These are phyloP conservation scores for Magallana angulata DNA, from an alignment of 1,140 invertebrate genomes.

Conservation along the genomic window DNA sequence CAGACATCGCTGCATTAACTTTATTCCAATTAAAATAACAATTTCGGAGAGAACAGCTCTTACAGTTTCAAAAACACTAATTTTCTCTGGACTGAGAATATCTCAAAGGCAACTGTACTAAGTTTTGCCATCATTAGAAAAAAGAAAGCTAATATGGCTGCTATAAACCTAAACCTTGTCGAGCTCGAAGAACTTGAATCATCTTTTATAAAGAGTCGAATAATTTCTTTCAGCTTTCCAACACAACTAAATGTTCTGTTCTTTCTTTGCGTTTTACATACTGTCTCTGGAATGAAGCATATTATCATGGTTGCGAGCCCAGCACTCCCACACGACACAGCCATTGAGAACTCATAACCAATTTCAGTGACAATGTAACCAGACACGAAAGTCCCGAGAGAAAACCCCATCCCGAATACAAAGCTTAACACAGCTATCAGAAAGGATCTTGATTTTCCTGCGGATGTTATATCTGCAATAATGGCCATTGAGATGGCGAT, in stretches of 20 bases:
- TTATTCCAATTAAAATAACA: not conserved
- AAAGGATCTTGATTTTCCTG: conserved; percentile 37
- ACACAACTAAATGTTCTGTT: not conserved
- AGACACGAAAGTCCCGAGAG: conserved; percentile 25
- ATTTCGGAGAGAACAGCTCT: not conserved
- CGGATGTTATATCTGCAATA: conserved; percentile 40
- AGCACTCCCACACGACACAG: not conserved
- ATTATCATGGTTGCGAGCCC: not conserved
- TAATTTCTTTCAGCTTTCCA: not conserved
- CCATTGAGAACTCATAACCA: conserved; percentile 32
- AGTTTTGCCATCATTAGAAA: conserved; percentile 13
- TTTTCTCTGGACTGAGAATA: not conserved
- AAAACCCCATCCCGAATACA: conserved; percentile 9
- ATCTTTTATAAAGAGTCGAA: not conserved
- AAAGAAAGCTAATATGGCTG: not conserved
- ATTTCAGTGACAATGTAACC: conserved; percentile 41
- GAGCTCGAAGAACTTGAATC: not conserved
- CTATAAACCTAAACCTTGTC: not conserved
- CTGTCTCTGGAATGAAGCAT: conserved; percentile 2
- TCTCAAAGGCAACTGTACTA: not conserved
- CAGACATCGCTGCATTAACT: not conserved
- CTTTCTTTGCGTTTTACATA: not conserved
- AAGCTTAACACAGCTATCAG: conserved; percentile 31
- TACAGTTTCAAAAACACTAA: not conserved
- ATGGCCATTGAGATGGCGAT: conserved; percentile 12